Percentiles rank a stretch among this genome's conserved stretches.
phyloP scores from a whole-genome alignment of 1,140 invertebrate species.

The Penaeus chinensis region DNA sequence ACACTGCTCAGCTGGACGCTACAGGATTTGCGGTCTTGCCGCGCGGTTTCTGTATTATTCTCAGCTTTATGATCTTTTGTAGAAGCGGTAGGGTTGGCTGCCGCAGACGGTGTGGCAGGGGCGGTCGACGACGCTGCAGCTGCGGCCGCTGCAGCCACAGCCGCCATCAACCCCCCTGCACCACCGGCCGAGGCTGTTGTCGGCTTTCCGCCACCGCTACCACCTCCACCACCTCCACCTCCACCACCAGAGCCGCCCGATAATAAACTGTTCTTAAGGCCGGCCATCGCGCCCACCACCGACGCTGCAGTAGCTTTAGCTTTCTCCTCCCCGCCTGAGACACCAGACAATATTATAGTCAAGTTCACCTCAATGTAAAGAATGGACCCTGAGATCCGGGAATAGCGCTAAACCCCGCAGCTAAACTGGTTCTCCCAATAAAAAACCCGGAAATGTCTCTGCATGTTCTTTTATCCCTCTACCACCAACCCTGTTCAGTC shows the following conservation, averaged over 20 bases:
- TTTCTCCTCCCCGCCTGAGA: slow-evolving; percentile 53
- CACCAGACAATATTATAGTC: background rate
- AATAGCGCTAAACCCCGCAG: no score
- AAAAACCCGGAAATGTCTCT: no score
- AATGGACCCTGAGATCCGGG: no score
- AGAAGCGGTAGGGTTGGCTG: slow-evolving; percentile 34
- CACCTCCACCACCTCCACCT: slow-evolving; percentile 35
- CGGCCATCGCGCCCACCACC: slow-evolving; percentile 52
- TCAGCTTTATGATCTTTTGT: slow-evolving; percentile 48
- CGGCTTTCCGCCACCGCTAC: slow-evolving; percentile 29
- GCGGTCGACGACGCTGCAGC: slow-evolving; percentile 49
- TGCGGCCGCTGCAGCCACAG: slow-evolving; percentile 52
- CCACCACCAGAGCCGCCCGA: slow-evolving; percentile 25
- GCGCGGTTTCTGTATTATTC: slow-evolving; percentile 41
- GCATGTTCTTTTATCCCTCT: no score
- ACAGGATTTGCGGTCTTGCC: slow-evolving; percentile 45
- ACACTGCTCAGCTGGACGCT: slow-evolving; percentile 36
- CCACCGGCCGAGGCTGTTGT: slow-evolving; percentile 29
- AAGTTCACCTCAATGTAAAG: no score
- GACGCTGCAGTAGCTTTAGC: slow-evolving; percentile 51
- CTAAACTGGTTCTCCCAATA: background rate
- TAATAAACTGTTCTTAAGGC: slow-evolving; percentile 51
- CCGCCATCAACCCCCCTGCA: slow-evolving; percentile 52
- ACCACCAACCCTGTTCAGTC: no score
- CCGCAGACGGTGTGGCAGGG: slow-evolving; percentile 31